These are phyloP conservation scores for Hydrozoanthus tunicans DNA, from an alignment of 64 coral and sea anemone species.

Conservation along the genomic window DNA sequence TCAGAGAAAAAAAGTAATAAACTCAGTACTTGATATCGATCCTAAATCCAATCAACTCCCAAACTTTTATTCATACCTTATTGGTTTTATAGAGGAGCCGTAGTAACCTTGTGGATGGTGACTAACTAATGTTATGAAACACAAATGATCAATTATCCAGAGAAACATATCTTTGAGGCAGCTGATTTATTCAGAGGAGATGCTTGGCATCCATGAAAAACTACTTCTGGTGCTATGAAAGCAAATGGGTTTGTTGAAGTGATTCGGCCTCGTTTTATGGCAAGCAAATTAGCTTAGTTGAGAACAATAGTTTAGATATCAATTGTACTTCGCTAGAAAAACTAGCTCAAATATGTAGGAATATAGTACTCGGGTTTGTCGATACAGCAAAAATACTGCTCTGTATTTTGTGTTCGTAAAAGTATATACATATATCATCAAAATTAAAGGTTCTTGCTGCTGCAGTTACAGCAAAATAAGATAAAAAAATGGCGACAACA, in stretches of 20 bases:
- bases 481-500: too few species aligned
- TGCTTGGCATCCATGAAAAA: conserved; percentile 21
- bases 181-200: conserved; percentile 29
- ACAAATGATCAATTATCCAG: conserved; percentile 22
- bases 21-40: neutral
- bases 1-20: conserved; percentile 20
- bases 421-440: too few species aligned
- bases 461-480: too few species aligned
- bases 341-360: neutral
- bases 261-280: conserved; percentile 13
- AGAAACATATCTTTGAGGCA: conserved; percentile 32
- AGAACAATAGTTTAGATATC: neutral
- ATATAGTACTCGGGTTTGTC: too few species aligned
- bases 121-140: neutral
- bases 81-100: neutral
- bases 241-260: conserved; percentile 4
- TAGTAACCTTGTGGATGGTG: neutral
- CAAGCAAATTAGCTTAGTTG: conserved; percentile 19
- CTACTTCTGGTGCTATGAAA: conserved; percentile 37
- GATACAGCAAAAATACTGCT: too few species aligned
- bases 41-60: conserved; percentile 33
- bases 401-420: too few species aligned
- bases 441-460: too few species aligned
- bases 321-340: neutral
- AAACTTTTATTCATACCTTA: conserved; percentile 24